These are phyloP conservation scores for Amitus sp. DNA, from an alignment of 2,888 invertebrate genomes.

Conservation along the genomic window DNA sequence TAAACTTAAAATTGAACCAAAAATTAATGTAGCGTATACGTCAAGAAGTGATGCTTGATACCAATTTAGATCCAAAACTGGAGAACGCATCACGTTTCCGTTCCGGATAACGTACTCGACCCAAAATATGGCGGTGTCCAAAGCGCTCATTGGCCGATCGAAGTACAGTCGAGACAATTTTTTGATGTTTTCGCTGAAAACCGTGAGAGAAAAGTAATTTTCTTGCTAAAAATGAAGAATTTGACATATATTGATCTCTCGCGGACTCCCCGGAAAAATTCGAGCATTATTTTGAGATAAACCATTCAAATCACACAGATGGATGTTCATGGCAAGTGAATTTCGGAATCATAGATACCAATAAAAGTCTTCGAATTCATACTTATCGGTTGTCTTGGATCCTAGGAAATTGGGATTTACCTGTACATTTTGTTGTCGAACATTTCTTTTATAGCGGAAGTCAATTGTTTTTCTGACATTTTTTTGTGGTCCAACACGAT, in stretches of 20 bases:
- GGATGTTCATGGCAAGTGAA: too few relatives aligned
- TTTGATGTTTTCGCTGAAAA: constrained; percentile 22
- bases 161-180: constrained; percentile 27
- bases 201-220: too few relatives aligned
- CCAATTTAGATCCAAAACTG: constrained; percentile 44
- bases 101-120: constrained; percentile 52
- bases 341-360: too few relatives aligned
- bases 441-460: not conserved
- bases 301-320: too few relatives aligned
- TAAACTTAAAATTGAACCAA: not conserved
- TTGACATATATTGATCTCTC: too few relatives aligned
- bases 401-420: too few relatives aligned
- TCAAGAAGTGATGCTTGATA: not conserved
- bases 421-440: not conserved
- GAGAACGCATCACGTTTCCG: constrained; percentile 51
- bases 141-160: constrained; percentile 51
- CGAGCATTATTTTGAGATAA: too few relatives aligned
- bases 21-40: not conserved
- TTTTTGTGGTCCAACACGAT: constrained; percentile 31
- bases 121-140: constrained; percentile 55
- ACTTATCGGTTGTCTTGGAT: too few relatives aligned
- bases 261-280: too few relatives aligned
- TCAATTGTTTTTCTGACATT: constrained; percentile 29
- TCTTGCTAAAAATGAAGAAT: too few relatives aligned
- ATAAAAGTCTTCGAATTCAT: too few relatives aligned